Percentiles rank a stretch among this genome's conserved stretches.
Conservation (phyloP, 2,888 invertebrate genomes). For the Phrixothrix hirtus region DNA sequence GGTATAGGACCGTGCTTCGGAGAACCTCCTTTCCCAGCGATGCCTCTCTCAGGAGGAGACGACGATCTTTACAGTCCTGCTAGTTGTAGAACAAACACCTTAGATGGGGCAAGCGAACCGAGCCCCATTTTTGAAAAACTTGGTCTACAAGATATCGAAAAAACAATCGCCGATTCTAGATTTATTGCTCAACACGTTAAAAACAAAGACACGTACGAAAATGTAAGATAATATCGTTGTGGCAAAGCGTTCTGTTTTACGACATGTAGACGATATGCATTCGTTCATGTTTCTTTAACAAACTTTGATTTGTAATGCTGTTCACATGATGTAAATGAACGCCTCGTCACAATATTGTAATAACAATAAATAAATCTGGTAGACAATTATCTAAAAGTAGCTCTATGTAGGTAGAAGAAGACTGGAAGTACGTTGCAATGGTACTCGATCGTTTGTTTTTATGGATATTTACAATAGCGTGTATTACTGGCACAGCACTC, state of each 20-base stretch:
- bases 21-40: conserved; percentile 69
- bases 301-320: no score
- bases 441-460: conserved; percentile 95
- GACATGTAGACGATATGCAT: no score
- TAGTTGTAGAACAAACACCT: conserved; percentile 55
- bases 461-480: conserved; percentile 93
- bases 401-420: conserved; percentile 91
- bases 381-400: no score
- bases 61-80: conserved; percentile 80
- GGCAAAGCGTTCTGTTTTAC: no score
- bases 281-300: no score
- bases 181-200: conserved; percentile 95
- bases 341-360: no score
- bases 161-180: conserved; percentile 88
- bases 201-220: conserved; percentile 93
- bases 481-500: conserved; percentile 85
- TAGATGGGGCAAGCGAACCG: conserved; percentile 65
- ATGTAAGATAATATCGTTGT: no score
- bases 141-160: conserved; percentile 83
- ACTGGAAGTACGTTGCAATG: conserved; percentile 98
- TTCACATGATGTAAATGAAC: no score
- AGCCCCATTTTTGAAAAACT: conserved; percentile 84
- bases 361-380: no score
- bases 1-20: conserved; percentile 67
- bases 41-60: conserved; percentile 75